phyloP scores from a whole-genome alignment of 1,140 invertebrate genomes.

The Thaumatotibia leucotreta region DNA sequence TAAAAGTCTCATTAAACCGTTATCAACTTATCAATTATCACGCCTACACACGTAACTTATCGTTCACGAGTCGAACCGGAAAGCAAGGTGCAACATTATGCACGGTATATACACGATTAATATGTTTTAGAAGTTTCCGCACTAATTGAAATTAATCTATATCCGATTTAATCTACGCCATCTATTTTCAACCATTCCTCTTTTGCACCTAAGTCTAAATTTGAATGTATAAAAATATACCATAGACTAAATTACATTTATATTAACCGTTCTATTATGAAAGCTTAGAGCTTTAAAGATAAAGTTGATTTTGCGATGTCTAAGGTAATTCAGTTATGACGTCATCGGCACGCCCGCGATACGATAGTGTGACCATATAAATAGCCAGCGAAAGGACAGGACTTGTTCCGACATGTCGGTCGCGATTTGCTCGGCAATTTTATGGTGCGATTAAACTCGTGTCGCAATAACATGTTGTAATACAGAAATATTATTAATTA shows the following conservation, averaged over 20 bases:
- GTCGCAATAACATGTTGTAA: background rate
- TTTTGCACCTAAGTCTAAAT: background rate
- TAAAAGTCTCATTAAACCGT: background rate
- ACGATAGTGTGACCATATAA: conserved; percentile 26
- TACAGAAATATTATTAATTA: background rate
- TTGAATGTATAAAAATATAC: background rate
- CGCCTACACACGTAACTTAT: background rate
- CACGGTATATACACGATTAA: background rate
- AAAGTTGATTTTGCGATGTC: background rate
- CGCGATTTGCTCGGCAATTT: background rate
- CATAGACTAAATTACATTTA: background rate
- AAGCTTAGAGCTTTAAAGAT: background rate
- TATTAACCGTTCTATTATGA: background rate
- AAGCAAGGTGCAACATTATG: background rate
- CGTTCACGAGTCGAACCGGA: background rate
- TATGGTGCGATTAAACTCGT: background rate
- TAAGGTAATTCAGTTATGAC: background rate
- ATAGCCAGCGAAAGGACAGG: conserved; percentile 15
- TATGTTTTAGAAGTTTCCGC: conserved; percentile 5
- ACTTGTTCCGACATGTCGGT: background rate
- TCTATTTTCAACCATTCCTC: background rate
- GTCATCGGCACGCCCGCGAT: conserved; percentile 17
- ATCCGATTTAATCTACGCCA: background rate
- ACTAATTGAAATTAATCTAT: background rate
- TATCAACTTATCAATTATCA: background rate